Base-by-base conservation (phyloP, 2,888 invertebrate species). In the Pherbina coryleti region DNA sequence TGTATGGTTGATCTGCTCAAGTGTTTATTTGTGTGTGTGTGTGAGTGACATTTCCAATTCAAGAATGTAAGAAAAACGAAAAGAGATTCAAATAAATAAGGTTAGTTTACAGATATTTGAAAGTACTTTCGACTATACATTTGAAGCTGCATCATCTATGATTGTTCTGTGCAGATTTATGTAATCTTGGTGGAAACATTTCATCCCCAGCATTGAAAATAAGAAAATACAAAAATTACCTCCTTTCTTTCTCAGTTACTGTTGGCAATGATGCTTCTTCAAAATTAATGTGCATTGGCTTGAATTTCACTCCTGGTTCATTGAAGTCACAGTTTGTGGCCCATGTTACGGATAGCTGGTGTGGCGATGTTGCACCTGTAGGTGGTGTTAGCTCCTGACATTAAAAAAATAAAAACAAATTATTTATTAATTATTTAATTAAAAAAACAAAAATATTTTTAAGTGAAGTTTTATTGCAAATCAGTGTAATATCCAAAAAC, bases 261-360 rank as follows among this genome's bases (percentile, higher is more conserved):
- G 49, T 28, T 25, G 25, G 19, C 5, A 55, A 44, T 64, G 83
- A 57, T 49, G 84, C 82, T 69, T 85, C 83, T 78, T 85, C 86
- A 80, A 87, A 85, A 77, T 85, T 82, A 78, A 81, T 84, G 82
- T 87, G 88, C 86, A 87, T 85, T 82, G 86, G 85, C 83, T 85
- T 86, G 80, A 82, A 82, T 81, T 85, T 86, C 74, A 83, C 83
- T 81, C 82, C 82, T 75, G 14, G 31, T 14, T 60, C 78, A 79
- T 85, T 84, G 81, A 84, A 81, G 77, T 86, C 88, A 83, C 86
- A 87, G 82, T 89, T 86, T 76, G 87, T 86, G 76, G 90, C 90
- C 90, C 90, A 90, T 81, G 88, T 90, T 79, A 90, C 90, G 74
- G 90, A 89, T 77, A 90, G 83, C 84, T 89, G 89, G 82, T 88